phyloP scores from a whole-genome alignment of 2,113 vertebrate genomes.

The Polyodon spathula region DNA sequence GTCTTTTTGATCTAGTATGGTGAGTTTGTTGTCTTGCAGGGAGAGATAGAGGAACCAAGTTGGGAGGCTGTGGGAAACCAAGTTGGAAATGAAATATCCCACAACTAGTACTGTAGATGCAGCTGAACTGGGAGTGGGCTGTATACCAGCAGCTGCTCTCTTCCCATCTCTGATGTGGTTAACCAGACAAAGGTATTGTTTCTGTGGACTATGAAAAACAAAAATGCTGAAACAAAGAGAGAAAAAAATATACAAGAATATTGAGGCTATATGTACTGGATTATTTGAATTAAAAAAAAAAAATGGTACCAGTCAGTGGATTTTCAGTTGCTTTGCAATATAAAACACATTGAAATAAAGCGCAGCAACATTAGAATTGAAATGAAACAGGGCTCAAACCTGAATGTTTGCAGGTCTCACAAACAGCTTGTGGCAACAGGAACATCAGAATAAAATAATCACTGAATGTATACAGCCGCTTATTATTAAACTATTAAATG shows the following conservation, averaged over 20 bases:
- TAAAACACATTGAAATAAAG: constrained; percentile 50
- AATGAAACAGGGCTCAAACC: constrained; percentile 60
- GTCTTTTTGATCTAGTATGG: no score
- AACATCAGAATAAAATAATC: constrained; percentile 70
- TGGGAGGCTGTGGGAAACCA: background rate
- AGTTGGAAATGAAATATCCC: background rate
- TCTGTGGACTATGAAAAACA: no score
- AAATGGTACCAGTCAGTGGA: constrained; percentile 34
- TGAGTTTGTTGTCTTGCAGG: no score
- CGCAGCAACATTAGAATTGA: constrained; percentile 56
- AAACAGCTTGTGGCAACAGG: constrained; percentile 68
- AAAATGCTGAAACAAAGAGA: constrained; percentile 37
- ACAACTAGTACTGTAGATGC: no score
- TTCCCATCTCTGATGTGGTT: no score
- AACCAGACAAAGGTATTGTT: no score
- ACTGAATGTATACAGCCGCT: constrained; percentile 75
- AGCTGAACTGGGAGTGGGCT: no score
- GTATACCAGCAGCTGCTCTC: no score
- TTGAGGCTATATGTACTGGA: no score
- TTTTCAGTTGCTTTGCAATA: constrained; percentile 56
- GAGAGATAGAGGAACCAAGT: background rate
- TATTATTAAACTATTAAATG: constrained; percentile 78
- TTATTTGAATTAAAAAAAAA: constrained; percentile 39
- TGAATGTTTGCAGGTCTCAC: constrained; percentile 72
- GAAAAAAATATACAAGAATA: constrained; percentile 26